These are phyloP conservation scores for Hypomecis atomaria DNA, from an alignment of 2,888 invertebrate species.

Conservation along the genomic window DNA sequence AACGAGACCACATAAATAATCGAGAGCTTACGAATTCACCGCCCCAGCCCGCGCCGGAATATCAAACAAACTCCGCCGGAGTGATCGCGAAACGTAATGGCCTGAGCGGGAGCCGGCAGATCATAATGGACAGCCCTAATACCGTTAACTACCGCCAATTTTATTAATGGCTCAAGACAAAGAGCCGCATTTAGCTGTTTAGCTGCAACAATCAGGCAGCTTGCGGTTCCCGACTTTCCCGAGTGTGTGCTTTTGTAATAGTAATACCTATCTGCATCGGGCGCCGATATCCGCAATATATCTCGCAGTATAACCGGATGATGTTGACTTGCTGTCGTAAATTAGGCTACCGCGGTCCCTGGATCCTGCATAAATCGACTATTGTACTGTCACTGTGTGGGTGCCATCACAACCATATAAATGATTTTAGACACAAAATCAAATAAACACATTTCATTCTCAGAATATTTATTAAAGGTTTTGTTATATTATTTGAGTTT, in stretches of 20 bases:
- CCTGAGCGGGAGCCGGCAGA: conserved; percentile 53
- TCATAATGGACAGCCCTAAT: conserved; percentile 37
- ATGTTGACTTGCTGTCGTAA: conserved; percentile 49
- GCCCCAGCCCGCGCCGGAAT: conserved; percentile 56
- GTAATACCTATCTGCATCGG: conserved; percentile 18
- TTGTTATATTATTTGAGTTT: conserved; percentile 11
- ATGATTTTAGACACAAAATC: conserved; percentile 15
- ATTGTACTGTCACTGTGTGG: conserved; percentile 69
- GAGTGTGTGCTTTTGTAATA: conserved; percentile 16
- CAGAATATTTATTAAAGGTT: conserved; percentile 7
- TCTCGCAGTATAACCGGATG: conserved; percentile 23
- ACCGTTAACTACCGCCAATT: conserved; percentile 35
- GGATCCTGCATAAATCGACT: conserved; percentile 65
- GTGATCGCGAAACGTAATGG: conserved; percentile 66
- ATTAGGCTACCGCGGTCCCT: conserved; percentile 56
- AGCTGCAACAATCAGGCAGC: conserved; percentile 20
- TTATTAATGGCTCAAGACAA: conserved; percentile 33
- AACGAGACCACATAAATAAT: conserved; percentile 76
- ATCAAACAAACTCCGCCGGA: conserved; percentile 67
- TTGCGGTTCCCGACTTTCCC: not conserved
- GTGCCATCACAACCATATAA: conserved; percentile 11
- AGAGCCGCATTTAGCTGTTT: conserved; percentile 32
- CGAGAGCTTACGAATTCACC: conserved; percentile 74
- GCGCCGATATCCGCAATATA: conserved; percentile 42
- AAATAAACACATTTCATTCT: not conserved